These are phyloP conservation scores for Chlorops oryzae DNA, from an alignment of 1,140 invertebrate species.

Conservation along the genomic window DNA sequence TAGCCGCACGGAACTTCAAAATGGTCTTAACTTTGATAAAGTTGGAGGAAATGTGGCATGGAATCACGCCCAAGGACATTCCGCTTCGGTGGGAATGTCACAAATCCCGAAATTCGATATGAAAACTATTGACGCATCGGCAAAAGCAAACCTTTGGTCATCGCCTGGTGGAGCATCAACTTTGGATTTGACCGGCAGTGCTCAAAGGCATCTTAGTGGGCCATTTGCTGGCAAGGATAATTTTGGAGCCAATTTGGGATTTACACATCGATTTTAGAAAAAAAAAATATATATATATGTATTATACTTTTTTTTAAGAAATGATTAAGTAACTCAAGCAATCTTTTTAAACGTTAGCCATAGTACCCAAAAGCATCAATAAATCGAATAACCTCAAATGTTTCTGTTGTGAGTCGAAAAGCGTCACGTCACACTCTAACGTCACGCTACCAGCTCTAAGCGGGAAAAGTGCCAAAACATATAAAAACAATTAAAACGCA, in stretches of 20 bases:
- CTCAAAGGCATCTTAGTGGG: slow-evolving; percentile 26
- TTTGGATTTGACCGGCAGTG: slow-evolving; percentile 27
- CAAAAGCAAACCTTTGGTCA: slow-evolving; percentile 24
- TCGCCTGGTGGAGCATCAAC: slow-evolving; percentile 27
- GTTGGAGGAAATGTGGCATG: slow-evolving; percentile 24
- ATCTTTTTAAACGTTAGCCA: too few species aligned
- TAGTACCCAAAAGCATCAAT: too few species aligned
- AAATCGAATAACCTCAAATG: too few species aligned
- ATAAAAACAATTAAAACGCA: too few species aligned
- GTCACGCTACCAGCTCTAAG: too few species aligned
- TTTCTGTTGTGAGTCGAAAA: too few species aligned
- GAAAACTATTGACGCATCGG: slow-evolving; percentile 23
- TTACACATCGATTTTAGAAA: slow-evolving; percentile 28
- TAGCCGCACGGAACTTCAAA: slow-evolving; percentile 15
- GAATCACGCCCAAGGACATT: slow-evolving; percentile 22
- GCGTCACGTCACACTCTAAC: too few species aligned
- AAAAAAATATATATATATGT: too few species aligned
- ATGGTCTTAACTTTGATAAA: slow-evolving; percentile 19
- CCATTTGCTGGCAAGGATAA: slow-evolving; percentile 24
- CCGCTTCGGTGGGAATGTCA: slow-evolving; percentile 19
- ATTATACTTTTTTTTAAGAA: too few species aligned
- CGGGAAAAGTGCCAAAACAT: too few species aligned
- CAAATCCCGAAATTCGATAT: slow-evolving; percentile 27
- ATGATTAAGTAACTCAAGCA: too few species aligned
- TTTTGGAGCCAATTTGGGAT: slow-evolving; percentile 21